phyloP scores from a whole-genome alignment of 2,888 invertebrate species.

The Torymus texanus region DNA sequence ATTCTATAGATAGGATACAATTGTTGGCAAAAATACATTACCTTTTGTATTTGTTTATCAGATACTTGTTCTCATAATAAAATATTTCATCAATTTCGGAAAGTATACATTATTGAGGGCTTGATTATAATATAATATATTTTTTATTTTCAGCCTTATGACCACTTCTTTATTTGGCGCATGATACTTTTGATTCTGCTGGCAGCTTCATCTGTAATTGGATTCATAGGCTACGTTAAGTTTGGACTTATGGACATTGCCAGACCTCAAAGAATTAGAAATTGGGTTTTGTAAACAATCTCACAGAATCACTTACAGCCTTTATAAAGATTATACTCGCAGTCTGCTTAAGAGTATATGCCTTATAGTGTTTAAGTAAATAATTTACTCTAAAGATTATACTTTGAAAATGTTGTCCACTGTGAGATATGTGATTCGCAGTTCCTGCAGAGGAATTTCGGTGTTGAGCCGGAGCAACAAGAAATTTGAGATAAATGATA shows the following conservation, averaged over 20 bases:
- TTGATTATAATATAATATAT: background rate
- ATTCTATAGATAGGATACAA: too few relatives aligned
- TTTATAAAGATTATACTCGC: slow-evolving; percentile 6
- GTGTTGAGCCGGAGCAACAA: slow-evolving; percentile 65
- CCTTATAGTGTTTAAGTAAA: slow-evolving; percentile 30
- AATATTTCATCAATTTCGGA: background rate
- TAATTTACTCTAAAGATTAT: slow-evolving; percentile 57
- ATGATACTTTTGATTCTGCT: slow-evolving; percentile 75
- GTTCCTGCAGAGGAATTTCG: slow-evolving; percentile 66
- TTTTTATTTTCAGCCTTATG: slow-evolving; percentile 76
- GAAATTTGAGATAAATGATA: slow-evolving; percentile 80
- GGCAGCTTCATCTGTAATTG: slow-evolving; percentile 74
- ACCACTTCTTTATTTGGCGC: slow-evolving; percentile 77
- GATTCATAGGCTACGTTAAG: slow-evolving; percentile 75
- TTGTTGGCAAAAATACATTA: too few relatives aligned
- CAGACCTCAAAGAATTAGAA: slow-evolving; percentile 74
- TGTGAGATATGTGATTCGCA: slow-evolving; percentile 59
- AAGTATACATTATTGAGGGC: too few relatives aligned
- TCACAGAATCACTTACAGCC: slow-evolving; percentile 5
- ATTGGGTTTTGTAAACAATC: slow-evolving; percentile 70
- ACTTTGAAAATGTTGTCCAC: slow-evolving; percentile 69
- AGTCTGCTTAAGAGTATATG: slow-evolving; percentile 31
- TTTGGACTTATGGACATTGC: slow-evolving; percentile 76
- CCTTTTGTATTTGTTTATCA: too few relatives aligned
- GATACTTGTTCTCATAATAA: too few relatives aligned